A percentile compares a stretch with the other conserved stretches of the same genome.
Evolutionary conservation across 2,797 vertebrate genomes (phyloP).

Genomic region (Tokudaia tokunoshimensis): DNA sequence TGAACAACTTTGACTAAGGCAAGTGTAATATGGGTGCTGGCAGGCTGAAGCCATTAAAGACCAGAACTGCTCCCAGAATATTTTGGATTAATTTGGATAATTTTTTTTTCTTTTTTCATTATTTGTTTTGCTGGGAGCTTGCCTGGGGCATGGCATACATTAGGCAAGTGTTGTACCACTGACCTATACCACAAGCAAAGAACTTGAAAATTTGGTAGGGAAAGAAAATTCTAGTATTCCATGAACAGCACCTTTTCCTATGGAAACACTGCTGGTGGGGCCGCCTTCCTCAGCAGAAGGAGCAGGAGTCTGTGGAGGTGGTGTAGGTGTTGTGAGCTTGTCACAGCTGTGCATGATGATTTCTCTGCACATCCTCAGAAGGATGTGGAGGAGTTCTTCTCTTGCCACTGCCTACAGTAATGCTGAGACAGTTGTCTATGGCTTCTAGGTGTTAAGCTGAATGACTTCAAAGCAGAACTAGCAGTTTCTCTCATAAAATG

Average conservation of each 20-base stretch:
- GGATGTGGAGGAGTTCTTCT: not conserved
- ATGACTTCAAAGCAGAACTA: constrained; percentile 15
- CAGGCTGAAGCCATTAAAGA: not conserved
- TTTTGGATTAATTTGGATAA: not conserved
- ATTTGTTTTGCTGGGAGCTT: not conserved
- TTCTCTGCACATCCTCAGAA: not conserved
- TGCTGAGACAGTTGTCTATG: not conserved
- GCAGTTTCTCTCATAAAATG: not conserved
- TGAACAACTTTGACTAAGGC: not conserved
- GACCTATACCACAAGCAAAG: not conserved
- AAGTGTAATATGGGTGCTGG: not conserved
- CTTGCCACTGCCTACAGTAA: not conserved
- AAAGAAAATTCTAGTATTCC: not conserved
- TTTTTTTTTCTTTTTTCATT: not conserved
- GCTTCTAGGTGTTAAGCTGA: not conserved
- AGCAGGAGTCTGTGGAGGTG: not conserved
- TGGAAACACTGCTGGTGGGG: not conserved
- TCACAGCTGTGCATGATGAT: not conserved
- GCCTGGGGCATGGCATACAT: not conserved
- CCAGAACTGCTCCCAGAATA: too few species aligned
- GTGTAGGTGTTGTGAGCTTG: not conserved
- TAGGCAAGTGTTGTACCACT: not conserved
- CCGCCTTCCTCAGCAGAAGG: not conserved
- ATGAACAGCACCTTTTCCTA: not conserved
- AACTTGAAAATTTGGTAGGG: not conserved